phyloP scores from a whole-genome alignment of 2,797 vertebrate species.

The Acanthis flammea region DNA sequence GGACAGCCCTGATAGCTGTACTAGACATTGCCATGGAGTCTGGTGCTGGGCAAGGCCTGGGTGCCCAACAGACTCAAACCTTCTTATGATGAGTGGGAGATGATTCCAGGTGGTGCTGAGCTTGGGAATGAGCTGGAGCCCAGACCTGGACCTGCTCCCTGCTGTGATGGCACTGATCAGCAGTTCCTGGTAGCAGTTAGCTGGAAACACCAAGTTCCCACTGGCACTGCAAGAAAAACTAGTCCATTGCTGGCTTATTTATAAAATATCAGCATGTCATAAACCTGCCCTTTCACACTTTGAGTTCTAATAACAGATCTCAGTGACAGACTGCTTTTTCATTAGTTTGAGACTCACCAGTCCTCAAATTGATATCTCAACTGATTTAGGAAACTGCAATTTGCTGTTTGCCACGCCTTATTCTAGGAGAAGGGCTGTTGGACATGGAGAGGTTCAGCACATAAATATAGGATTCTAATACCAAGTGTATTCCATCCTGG shows the following conservation, averaged over 20 bases:
- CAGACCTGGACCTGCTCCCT: not conserved
- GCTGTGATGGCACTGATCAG: not conserved
- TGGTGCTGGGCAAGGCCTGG: not conserved
- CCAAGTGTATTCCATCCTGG: not conserved
- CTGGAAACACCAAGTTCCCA: not conserved
- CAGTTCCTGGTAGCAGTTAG: not conserved
- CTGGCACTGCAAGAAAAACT: not conserved
- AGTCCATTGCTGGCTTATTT: not conserved
- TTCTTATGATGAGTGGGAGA: not conserved
- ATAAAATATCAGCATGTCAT: not conserved
- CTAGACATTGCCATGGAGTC: not conserved
- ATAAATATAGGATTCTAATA: not conserved
- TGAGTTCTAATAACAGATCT: not conserved
- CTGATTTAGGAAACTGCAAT: not conserved
- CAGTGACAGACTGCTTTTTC: not conserved
- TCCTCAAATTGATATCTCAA: not conserved
- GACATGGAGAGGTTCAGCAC: not conserved
- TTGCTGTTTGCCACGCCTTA: not conserved
- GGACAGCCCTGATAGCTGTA: not conserved
- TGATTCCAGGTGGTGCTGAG: not conserved
- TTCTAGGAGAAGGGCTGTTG: not conserved
- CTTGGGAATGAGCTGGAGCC: not conserved
- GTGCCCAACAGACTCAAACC: not conserved
- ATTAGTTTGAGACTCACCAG: not conserved
- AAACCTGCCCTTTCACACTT: not conserved